These are phyloP conservation scores for Heterotilapia buettikoferi DNA, from an alignment of 2,113 vertebrate genomes.

Conservation along the genomic window DNA sequence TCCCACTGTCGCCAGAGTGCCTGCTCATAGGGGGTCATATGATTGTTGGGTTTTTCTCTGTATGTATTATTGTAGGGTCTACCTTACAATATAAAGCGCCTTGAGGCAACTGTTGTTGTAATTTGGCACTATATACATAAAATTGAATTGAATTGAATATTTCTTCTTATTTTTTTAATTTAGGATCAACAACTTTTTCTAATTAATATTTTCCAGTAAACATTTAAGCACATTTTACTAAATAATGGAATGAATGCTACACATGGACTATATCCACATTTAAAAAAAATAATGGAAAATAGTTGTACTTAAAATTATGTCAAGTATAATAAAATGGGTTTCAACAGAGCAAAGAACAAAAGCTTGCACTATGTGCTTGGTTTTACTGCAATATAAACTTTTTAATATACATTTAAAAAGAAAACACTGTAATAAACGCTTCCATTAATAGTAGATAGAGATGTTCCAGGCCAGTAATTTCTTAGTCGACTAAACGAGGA, in stretches of 20 bases:
- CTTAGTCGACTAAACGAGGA: background rate
- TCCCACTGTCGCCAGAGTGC: background rate
- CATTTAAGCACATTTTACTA: background rate
- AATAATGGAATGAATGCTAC: background rate
- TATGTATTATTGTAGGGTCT: background rate
- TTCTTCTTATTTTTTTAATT: rapidly evolving
- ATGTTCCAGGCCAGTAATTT: background rate
- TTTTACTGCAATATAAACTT: background rate
- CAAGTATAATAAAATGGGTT: background rate
- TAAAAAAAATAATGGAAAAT: background rate
- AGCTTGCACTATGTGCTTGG: background rate
- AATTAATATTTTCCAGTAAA: background rate
- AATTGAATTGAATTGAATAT: background rate
- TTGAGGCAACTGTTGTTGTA: background rate
- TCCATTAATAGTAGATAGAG: background rate
- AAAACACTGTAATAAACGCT: background rate
- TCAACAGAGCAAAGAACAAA: background rate
- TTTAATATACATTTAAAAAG: background rate
- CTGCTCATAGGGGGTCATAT: rapidly evolving
- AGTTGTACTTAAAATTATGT: background rate
- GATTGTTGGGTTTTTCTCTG: background rate
- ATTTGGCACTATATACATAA: background rate
- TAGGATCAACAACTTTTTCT: background rate
- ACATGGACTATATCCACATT: background rate
- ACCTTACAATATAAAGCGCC: background rate